A percentile compares a stretch with the other conserved stretches of the same genome.
Evolutionary conservation across 2,797 vertebrate genomes (phyloP).

Genomic region (Myotis findleyi): DNA sequence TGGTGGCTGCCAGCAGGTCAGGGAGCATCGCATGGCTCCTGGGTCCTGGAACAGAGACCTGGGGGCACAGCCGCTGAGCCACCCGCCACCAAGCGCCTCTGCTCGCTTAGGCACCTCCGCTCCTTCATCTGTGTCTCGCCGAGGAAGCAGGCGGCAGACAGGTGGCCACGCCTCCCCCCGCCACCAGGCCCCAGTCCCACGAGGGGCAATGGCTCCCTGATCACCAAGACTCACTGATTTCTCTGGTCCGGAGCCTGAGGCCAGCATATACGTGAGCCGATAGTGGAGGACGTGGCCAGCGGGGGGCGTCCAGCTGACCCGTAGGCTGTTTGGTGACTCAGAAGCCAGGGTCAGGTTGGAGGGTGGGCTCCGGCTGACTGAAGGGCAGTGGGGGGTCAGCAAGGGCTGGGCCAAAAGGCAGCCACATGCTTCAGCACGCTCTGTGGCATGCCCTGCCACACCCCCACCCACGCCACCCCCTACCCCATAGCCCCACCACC

Average conservation of each 20-base stretch:
- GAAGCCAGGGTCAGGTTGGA: slow-evolving; percentile 90
- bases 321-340: slow-evolving; percentile 91
- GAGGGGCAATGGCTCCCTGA: accelerated
- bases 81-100: neutral
- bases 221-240: slow-evolving; percentile 88
- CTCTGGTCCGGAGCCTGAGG: slow-evolving; percentile 88
- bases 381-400: neutral
- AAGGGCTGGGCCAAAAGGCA: neutral
- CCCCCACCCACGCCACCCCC: neutral
- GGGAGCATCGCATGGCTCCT: slow-evolving; percentile 88
- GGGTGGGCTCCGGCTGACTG: slow-evolving; percentile 92
- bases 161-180: neutral
- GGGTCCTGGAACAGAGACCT: slow-evolving; percentile 91
- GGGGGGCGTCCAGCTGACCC: slow-evolving; percentile 92
- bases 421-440: accelerated
- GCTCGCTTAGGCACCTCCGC: neutral
- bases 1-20: slow-evolving; percentile 91
- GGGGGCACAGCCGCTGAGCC: accelerated
- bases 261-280: slow-evolving; percentile 88
- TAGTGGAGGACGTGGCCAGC: slow-evolving; percentile 93
- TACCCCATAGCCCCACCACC: neutral
- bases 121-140: accelerated
- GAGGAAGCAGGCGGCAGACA: accelerated
- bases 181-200: neutral
- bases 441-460: accelerated